phyloP scores from a whole-genome alignment of 2,113 vertebrate genomes.

The Theropithecus gelada region DNA sequence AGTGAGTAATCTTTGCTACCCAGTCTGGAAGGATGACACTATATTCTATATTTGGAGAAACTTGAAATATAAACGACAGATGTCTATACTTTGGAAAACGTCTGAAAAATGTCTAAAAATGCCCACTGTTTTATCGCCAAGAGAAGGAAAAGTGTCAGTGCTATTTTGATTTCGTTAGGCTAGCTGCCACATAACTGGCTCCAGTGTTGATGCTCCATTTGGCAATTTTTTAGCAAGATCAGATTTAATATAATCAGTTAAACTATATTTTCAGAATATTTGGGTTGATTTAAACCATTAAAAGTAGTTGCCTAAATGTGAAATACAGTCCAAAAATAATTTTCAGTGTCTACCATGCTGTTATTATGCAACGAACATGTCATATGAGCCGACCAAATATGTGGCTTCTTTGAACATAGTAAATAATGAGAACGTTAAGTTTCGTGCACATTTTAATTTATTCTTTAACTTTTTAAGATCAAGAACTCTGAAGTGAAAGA shows the following conservation, averaged over 20 bases:
- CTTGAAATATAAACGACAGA: conserved; percentile 63
- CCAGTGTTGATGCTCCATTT: not conserved
- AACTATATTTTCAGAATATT: conserved; percentile 55
- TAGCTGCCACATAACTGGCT: conserved; percentile 22
- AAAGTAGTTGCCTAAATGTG: conserved; percentile 43
- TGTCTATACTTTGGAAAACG: conserved; percentile 47
- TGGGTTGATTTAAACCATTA: conserved; percentile 31
- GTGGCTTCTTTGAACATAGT: not conserved
- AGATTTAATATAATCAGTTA: conserved; percentile 28
- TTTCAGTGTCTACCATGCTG: not conserved
- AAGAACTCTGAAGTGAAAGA: conserved; percentile 15
- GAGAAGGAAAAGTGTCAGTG: not conserved
- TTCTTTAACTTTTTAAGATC: not conserved
- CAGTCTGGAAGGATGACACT: conserved; percentile 29
- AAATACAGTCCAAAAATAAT: conserved; percentile 54
- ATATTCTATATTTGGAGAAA: conserved; percentile 48
- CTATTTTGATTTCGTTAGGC: conserved; percentile 40
- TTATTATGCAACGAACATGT: not conserved
- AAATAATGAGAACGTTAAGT: conserved; percentile 28
- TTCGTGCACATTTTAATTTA: conserved; percentile 13
- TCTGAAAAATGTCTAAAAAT: conserved; percentile 61
- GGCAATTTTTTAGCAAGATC: conserved; percentile 42
- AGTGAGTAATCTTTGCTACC: not conserved
- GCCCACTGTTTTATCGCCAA: not conserved
- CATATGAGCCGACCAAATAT: not conserved